phyloP scores from a whole-genome alignment of 2,888 invertebrate species.

The Poecilobothrus nobilitatus region DNA sequence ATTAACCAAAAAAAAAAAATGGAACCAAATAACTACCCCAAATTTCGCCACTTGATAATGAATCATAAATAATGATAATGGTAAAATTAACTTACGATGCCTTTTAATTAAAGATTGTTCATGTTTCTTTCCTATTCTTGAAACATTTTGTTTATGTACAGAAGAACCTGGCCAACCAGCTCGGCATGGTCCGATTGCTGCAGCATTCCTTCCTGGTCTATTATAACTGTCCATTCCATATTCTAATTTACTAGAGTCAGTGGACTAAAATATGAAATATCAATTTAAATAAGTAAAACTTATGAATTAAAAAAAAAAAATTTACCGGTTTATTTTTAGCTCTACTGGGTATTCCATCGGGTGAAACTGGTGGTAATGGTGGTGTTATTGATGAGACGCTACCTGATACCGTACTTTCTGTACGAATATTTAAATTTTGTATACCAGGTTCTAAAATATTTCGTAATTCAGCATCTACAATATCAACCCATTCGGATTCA shows the following conservation, averaged over 20 bases:
- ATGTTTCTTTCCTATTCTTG: slow-evolving; percentile 24
- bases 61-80: too few species aligned
- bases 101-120: slow-evolving; percentile 26
- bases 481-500: slow-evolving; percentile 73
- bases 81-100: slow-evolving; percentile 23
- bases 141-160: slow-evolving; percentile 23
- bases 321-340: slow-evolving; percentile 20
- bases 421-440: slow-evolving; percentile 52
- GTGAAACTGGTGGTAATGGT: slow-evolving; percentile 67
- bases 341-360: slow-evolving; percentile 46
- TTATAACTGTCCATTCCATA: slow-evolving; percentile 47
- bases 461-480: slow-evolving; percentile 69
- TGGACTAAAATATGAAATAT: slow-evolving; percentile 15
- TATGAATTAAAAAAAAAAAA: not conserved
- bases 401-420: slow-evolving; percentile 56
- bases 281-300: not conserved
- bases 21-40: too few species aligned
- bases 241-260: slow-evolving; percentile 44
- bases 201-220: slow-evolving; percentile 35
- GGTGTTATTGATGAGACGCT: slow-evolving; percentile 67
- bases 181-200: slow-evolving; percentile 31
- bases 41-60: too few species aligned
- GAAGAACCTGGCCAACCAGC: slow-evolving; percentile 27
- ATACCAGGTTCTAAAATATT: slow-evolving; percentile 68
- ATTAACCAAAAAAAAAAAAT: too few species aligned